Evolutionary conservation across 2,888 invertebrate genomes (phyloP), one percentile per base, ranked within the genome.

Genomic region (Cosmopolites sordidus): DNA sequence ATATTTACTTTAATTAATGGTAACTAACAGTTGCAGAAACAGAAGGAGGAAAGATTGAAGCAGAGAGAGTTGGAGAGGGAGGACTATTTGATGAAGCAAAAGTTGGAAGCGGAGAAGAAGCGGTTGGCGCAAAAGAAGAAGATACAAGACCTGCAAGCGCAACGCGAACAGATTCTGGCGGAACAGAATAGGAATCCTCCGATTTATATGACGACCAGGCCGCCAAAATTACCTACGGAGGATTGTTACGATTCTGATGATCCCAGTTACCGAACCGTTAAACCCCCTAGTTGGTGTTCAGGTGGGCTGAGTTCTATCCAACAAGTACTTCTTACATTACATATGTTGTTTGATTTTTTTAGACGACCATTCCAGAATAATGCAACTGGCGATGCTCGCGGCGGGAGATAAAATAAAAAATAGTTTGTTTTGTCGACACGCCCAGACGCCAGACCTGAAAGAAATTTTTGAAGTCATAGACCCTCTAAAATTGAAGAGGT

Each of bases 381-480:
- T 38, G 12, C 61, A 63, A 16, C 38, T 50, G 11, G 14, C 38
- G 1, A 56, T 61, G 56, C 33, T 52, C 1, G 45, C 52, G 15
- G 54, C 58, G 1, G 64, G 63, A 0, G 61, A 73, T 1, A 60
- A 64, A 16, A 71, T 76, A 54, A 73, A 84, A 38, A 82, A 82
- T 66, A 75, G 75, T 17, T 77, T 85, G 68, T 88, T 85, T 74
- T 76, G 77, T 1, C 78, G 81, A 56, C 77, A 79, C 56, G 77
- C 78, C 49, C 79, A 79, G 69, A 79, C 80, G 1, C 83, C 84
- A 1, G 83, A 88, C 77, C 75, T 89, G 55, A 73, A 77, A 50
- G 79, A 79, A 56, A 79, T 89, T 43, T 89, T 89, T 76, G 82
- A 83, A 30, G 73, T 75, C 56, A 84, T 87, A 59, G 84, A 84